Base-by-base conservation (phyloP, 53 echinoderm and acorn worm genomes). In the Hippasteria phrygiana region DNA sequence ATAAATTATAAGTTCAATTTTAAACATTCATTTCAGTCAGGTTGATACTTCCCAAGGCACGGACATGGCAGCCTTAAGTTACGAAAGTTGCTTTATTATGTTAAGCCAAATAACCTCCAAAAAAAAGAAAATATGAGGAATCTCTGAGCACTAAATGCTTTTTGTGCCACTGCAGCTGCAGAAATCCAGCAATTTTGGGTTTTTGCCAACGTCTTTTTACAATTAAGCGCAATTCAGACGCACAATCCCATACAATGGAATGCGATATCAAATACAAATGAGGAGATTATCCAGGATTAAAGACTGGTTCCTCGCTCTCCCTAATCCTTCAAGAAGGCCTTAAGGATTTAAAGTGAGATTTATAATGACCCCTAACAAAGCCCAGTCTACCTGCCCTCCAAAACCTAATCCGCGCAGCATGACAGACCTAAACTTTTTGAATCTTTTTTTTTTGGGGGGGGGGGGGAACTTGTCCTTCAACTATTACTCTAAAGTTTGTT, bases 241-340 rank as follows among this genome's bases (percentile, higher is more conserved):
- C 3, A 54, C 11, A 45, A 45, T 5, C 6, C 46, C 46, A 59
- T 59, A 24, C 26, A 20, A 11, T 43, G 43, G 22, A 48, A 50
- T 48, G 31, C 33, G 75, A 75, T 31, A 75, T 26, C 51, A 75
- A 26, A 33, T 29, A 50, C 3, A 29, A 12, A 38, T 16, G 31
- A 75, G 51, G 32, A 8, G 75, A 48, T 75, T 75, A 51, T 73
- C 75, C 14, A 32, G 75, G 32, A 75, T 50, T 75, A 75, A 29
- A 32, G 9, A 1, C 47, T 3, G 33, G 50, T 50, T 2, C 43
- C 24, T 20, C 12, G 4, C 43, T 43, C n/a, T 2, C 73, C 43
- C 6, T 41, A 72, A 42, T 24, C 43, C 73, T 26, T 43, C 5
- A 20, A n/a, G 10, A 22, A 72, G 13, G 24, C 26, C 20, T 18